A percentile compares a stretch with the other conserved stretches of the same genome.
phyloP scores from a whole-genome alignment of 2,797 vertebrate genomes.

The Acanthopagrus latus region DNA sequence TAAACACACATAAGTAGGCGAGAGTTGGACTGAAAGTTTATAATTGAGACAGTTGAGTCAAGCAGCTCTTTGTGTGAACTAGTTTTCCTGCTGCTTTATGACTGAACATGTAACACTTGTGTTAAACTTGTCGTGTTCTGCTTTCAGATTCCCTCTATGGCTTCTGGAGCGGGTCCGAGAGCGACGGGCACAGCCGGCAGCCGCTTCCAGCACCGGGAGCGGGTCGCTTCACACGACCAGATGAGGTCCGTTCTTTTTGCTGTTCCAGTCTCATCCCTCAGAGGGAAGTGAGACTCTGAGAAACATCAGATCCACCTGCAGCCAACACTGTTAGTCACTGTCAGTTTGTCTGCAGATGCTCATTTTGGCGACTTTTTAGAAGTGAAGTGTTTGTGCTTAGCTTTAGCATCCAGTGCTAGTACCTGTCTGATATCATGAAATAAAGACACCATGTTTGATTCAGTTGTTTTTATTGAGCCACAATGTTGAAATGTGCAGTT shows the following conservation, averaged over 20 bases:
- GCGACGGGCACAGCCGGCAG: slow-evolving; percentile 71
- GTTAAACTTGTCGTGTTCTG: not conserved
- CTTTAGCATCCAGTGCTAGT: not conserved
- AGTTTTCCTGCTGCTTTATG: fast-evolving
- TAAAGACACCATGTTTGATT: no score
- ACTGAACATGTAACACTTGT: not conserved
- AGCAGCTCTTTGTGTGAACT: no score
- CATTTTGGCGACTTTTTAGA: not conserved
- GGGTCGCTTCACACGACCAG: slow-evolving; percentile 95
- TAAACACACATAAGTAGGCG: no score
- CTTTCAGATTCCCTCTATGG: slow-evolving; percentile 83
- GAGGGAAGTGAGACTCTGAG: no score
- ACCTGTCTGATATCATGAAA: no score
- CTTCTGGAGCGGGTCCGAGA: slow-evolving; percentile 93
- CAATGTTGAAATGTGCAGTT: not conserved
- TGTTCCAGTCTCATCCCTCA: no score
- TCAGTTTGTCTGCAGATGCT: no score
- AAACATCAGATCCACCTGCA: no score
- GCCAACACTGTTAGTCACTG: no score
- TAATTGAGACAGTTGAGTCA: no score
- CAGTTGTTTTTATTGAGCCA: no score
- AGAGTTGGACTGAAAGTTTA: no score
- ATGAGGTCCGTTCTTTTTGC: slow-evolving; percentile 88
- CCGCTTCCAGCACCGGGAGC: slow-evolving; percentile 91
- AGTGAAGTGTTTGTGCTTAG: not conserved